phyloP scores from a whole-genome alignment of 2,113 vertebrate species.

The Chaetorhynchus papuensis region DNA sequence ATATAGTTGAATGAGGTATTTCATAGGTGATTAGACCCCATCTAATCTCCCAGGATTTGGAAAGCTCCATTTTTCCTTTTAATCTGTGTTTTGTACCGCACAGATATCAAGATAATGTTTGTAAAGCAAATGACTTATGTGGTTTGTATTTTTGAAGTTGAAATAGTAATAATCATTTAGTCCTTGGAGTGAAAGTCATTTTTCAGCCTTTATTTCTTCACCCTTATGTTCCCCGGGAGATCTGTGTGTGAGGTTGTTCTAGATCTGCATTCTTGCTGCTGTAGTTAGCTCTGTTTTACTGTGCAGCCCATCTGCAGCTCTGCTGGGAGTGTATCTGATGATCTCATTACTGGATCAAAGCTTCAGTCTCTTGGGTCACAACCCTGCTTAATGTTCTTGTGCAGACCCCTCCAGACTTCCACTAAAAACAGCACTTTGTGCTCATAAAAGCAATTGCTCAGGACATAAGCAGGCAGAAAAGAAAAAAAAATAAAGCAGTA shows the following conservation, averaged over 20 bases:
- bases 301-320: neutral
- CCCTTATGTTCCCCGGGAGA: neutral
- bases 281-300: neutral
- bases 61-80: constrained; percentile 8
- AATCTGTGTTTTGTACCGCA: constrained; percentile 1
- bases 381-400: neutral
- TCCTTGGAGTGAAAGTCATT: constrained; percentile 2
- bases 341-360: constrained; percentile 9
- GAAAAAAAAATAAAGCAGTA: neutral
- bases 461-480: neutral
- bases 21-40: neutral
- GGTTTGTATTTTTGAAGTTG: neutral
- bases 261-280: neutral
- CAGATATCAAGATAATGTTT: constrained; percentile 28
- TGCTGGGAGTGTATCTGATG: neutral
- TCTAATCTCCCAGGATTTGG: constrained; percentile 15
- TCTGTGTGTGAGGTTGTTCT: neutral
- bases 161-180: constrained; percentile 17
- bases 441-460: neutral
- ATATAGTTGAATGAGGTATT: neutral
- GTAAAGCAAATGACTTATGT: constrained; percentile 19
- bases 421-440: neutral
- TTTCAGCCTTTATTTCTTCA: neutral
- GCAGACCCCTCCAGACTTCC: neutral
- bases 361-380: neutral